Conservation (phyloP, 2,797 vertebrate genomes). For the Thunnus albacares region DNA sequence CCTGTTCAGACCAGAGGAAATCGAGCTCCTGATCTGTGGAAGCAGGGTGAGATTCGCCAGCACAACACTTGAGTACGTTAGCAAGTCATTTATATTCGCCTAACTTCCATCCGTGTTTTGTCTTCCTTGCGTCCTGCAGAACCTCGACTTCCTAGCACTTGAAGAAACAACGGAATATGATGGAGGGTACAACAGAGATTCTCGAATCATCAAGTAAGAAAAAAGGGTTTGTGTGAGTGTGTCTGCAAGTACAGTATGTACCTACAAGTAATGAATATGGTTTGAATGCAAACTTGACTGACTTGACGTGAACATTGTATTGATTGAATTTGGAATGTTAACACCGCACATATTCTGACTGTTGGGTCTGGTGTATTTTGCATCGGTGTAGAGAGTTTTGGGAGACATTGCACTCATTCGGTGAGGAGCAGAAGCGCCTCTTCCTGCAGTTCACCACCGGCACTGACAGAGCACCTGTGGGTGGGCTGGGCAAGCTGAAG, state of each 20-base stretch:
- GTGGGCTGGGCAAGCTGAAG: conserved; percentile 97
- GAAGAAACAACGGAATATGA: conserved; percentile 99
- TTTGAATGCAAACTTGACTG: neutral
- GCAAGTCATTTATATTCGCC: neutral
- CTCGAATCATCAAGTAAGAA: conserved; percentile 94
- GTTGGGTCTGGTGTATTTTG: neutral
- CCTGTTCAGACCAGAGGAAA: conserved; percentile 98
- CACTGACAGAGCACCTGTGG: conserved; percentile 97
- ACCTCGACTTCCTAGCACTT: conserved; percentile 97
- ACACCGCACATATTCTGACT: neutral
- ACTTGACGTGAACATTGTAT: too few species aligned
- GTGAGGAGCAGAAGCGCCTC: conserved; percentile 97
- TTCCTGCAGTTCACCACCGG: conserved; percentile 99
- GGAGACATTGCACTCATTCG: conserved; percentile 98
- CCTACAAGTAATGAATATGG: neutral
- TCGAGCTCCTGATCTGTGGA: conserved; percentile 98
- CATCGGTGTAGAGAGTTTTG: conserved; percentile 92
- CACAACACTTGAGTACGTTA: fast-evolving
- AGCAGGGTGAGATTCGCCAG: conserved; percentile 87
- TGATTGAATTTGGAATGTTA: too few species aligned
- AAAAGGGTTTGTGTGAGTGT: neutral
- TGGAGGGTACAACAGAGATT: conserved; percentile 97
- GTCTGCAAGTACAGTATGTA: neutral
- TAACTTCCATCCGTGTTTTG: neutral
- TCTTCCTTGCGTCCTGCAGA: conserved; percentile 82